Percentiles rank a stretch among this genome's conserved stretches.
Evolutionary conservation across 1,140 invertebrate genomes (phyloP).

Genomic region (Euglossa dilemma): DNA sequence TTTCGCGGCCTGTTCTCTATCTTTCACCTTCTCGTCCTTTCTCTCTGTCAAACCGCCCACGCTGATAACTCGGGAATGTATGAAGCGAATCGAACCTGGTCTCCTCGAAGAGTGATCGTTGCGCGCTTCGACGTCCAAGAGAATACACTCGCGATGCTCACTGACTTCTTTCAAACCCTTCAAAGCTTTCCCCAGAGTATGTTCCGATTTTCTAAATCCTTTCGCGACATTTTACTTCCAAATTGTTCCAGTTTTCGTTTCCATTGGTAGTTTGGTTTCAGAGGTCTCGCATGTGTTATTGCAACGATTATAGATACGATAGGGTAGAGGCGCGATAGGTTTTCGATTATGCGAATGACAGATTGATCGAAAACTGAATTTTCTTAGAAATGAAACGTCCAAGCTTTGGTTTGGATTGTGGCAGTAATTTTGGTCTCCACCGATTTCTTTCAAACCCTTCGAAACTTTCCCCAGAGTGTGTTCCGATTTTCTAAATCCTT

Average conservation of each 20-base stretch:
- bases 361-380: too few species aligned
- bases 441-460: not conserved
- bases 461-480: not conserved
- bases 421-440: too few species aligned
- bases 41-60: slow-evolving; percentile 55
- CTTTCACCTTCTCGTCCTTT: slow-evolving; percentile 38
- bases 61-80: slow-evolving; percentile 39
- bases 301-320: too few species aligned
- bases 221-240: not conserved
- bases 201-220: not conserved
- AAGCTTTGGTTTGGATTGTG: too few species aligned
- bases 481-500: not conserved
- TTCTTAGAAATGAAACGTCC: too few species aligned
- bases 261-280: too few species aligned
- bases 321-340: too few species aligned
- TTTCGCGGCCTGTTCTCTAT: slow-evolving; percentile 36
- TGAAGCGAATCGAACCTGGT: slow-evolving; percentile 23
- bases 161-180: not conserved
- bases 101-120: slow-evolving; percentile 2
- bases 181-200: not conserved
- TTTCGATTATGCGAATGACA: too few species aligned
- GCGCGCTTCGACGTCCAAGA: not conserved
- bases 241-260: not conserved
- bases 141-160: not conserved
- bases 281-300: too few species aligned